These are phyloP conservation scores for Myotis lucifugus DNA, from an alignment of 2,113 vertebrate genomes.

Conservation along the genomic window DNA sequence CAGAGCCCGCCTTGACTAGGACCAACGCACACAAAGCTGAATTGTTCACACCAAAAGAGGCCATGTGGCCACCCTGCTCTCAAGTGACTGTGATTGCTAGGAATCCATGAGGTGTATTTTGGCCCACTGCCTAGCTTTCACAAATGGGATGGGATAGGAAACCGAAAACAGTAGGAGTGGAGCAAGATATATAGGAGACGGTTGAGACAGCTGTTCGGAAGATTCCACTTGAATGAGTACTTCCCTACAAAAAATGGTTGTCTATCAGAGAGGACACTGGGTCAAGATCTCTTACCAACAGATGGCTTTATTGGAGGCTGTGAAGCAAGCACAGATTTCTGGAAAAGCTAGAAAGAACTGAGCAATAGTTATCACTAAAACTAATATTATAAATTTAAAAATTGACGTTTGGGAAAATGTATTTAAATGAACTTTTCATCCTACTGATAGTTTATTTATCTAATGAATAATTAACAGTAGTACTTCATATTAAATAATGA, in stretches of 20 bases:
- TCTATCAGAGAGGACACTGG: background rate
- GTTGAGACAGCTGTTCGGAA: background rate
- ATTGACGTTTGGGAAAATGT: background rate
- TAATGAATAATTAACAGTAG: background rate
- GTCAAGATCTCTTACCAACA: background rate
- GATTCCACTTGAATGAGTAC: background rate
- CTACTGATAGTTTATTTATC: background rate
- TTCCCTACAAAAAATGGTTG: background rate
- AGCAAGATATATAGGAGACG: background rate
- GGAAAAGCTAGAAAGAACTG: background rate
- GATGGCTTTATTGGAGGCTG: background rate
- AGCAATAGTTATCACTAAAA: background rate
- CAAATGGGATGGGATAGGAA: background rate
- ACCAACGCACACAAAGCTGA: conserved; percentile 23
- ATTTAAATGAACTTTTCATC: background rate
- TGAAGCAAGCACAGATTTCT: background rate
- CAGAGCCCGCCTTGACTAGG: background rate
- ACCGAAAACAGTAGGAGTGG: background rate
- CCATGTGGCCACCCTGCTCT: background rate
- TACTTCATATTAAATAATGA: background rate
- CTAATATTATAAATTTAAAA: background rate
- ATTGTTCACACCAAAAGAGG: conserved; percentile 14
- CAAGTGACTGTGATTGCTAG: background rate
- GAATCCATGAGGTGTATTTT: background rate
- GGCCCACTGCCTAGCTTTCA: background rate